Evolutionary conservation across 2,113 vertebrate genomes (phyloP), one percentile per base, ranked within the genome.

Genomic region (Pterophyllum scalare): DNA sequence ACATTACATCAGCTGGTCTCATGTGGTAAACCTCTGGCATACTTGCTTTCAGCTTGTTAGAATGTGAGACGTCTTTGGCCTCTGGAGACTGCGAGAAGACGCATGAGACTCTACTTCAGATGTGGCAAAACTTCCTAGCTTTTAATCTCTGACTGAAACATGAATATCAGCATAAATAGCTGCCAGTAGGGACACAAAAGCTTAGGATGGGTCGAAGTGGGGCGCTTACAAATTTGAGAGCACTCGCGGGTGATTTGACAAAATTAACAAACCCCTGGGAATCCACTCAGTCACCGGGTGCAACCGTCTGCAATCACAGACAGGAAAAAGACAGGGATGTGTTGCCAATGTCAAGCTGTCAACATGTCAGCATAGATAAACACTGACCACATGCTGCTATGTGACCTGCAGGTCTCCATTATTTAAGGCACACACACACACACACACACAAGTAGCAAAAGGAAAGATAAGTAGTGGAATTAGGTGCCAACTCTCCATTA

Each of bases 351-450:
- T 74, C 65, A 84, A 24, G 59, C 62, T 79, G 87, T 86, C 87
- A 92, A 80, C 77, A 82, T 80, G 52, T 49, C 89, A 82, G 81
- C 82, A 40, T 87, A 84, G 83, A 94, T 88, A 87, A 87, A 91
- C 59, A 85, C 70, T 13, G 58, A 58, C 80, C 83, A 89, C 70
- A 82, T 83, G 80, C 56, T 38, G 54, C 38, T 64, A 19, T 35
- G 77, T 81, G 77, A 83, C 79, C 81, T 75, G 56, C 4, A 49
- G 60, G 64, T 80, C 75, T 59, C 33, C 14, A 17, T 58, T 59
- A 81, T 49, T 80, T 33, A 76, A 81, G 58, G 82, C 54, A 81
- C 59, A 86, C 54, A 40, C 28, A 4, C 59, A 86, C 54, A 40
- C 28, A 4, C 33, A 81, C 10, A 58, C 22, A 46, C 5, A 70